These are phyloP conservation scores for Zaprionus kolodkinae DNA, from an alignment of 1,140 invertebrate species.

Conservation along the genomic window DNA sequence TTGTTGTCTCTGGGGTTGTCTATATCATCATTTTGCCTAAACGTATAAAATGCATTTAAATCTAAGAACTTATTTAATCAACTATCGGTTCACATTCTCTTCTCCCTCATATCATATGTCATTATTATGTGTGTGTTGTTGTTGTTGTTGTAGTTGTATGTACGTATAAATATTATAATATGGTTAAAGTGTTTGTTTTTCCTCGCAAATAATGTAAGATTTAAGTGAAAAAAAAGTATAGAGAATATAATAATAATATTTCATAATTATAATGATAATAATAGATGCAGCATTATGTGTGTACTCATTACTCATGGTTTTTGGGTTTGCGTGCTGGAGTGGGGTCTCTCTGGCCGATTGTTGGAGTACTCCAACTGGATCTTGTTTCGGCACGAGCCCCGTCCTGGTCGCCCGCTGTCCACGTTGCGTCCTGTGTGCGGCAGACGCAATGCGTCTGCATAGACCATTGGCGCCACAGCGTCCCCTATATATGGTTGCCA, in stretches of 20 bases:
- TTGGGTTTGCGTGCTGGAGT: background rate
- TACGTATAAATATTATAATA: slow-evolving; percentile 27
- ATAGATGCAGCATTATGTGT: slow-evolving; percentile 62
- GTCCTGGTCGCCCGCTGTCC: slow-evolving; percentile 18
- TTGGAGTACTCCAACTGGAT: slow-evolving; percentile 4
- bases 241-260: slow-evolving; percentile 12
- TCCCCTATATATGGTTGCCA: slow-evolving; percentile 9
- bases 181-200: slow-evolving; percentile 37
- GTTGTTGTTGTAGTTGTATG: slow-evolving; percentile 2
- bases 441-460: slow-evolving; percentile 9
- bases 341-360: slow-evolving; percentile 20
- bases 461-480: slow-evolving; percentile 7
- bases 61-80: slow-evolving; percentile 76
- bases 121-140: background rate
- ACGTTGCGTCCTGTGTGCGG: slow-evolving; percentile 23
- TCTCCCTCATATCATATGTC: slow-evolving; percentile 10
- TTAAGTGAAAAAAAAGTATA: slow-evolving; percentile 43
- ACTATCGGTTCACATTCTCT: slow-evolving; percentile 30
- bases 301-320: slow-evolving; percentile 61
- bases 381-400: slow-evolving; percentile 30
- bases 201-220: slow-evolving; percentile 44
- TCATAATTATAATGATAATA: slow-evolving; percentile 50
- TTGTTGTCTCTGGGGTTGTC: slow-evolving; percentile 10
- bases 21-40: slow-evolving; percentile 46
- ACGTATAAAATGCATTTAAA: slow-evolving; percentile 75